Conservation (phyloP, 2,797 vertebrate species). For the Gallinago stenura region DNA sequence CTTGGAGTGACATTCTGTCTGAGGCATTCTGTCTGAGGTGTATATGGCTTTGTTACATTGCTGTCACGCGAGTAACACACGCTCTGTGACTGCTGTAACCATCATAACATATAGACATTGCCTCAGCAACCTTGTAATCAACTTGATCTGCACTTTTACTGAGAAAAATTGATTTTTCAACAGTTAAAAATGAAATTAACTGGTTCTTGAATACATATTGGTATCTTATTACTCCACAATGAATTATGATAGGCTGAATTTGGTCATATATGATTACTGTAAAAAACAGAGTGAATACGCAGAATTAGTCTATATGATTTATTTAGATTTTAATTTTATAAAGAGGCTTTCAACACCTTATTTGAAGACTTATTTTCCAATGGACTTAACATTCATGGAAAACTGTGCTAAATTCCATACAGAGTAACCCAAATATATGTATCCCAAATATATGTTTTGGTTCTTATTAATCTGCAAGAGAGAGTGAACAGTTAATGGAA, state of each 20-base stretch:
- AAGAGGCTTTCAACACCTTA: not conserved
- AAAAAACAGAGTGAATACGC: not conserved
- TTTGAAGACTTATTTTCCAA: not conserved
- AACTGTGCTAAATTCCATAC: not conserved
- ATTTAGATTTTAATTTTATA: not conserved
- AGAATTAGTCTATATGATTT: not conserved
- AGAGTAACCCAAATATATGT: not conserved
- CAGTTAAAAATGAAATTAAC: not conserved
- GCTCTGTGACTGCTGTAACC: not conserved
- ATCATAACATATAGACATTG: not conserved
- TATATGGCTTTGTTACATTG: not conserved
- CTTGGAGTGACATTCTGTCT: not conserved
- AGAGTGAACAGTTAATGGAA: conserved; percentile 32
- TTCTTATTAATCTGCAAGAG: not conserved
- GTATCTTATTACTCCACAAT: not conserved
- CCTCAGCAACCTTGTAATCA: not conserved
- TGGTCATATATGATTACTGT: not conserved
- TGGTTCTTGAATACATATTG: not conserved
- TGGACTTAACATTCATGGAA: not conserved
- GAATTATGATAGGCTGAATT: not conserved
- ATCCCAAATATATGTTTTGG: not conserved
- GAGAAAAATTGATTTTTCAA: conserved; percentile 29
- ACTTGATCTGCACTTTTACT: not conserved
- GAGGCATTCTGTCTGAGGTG: not conserved
- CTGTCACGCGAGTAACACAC: not conserved